Evolutionary conservation across 2,888 invertebrate species (phyloP).

Genomic region (Drosophila gaucha): DNA sequence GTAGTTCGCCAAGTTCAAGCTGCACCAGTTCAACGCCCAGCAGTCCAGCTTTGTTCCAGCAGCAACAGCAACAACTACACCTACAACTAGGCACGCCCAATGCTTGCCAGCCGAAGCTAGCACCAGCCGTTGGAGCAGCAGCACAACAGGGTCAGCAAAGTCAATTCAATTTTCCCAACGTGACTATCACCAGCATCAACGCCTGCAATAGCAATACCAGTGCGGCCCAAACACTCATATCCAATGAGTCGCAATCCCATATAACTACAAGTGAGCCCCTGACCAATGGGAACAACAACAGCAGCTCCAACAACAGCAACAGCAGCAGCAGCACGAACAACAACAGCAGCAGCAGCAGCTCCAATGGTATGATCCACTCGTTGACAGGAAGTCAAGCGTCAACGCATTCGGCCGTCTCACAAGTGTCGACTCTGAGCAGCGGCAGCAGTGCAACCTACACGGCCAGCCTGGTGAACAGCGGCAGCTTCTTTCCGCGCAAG

Average conservation of each 20-base stretch:
- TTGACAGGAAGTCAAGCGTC: constrained; percentile 61
- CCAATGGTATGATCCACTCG: constrained; percentile 52
- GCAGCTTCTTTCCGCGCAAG: constrained; percentile 85
- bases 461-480: constrained; percentile 63
- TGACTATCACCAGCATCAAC: constrained; percentile 79
- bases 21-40: constrained; percentile 98
- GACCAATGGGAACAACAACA: constrained; percentile 56
- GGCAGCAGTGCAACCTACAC: constrained; percentile 57
- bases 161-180: constrained; percentile 85
- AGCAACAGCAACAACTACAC: constrained; percentile 83
- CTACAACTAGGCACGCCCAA: constrained; percentile 72
- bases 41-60: constrained; percentile 91
- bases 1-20: constrained; percentile 97
- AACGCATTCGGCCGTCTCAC: constrained; percentile 52
- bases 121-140: constrained; percentile 16
- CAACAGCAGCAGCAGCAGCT: constrained; percentile 26
- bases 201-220: constrained; percentile 43
- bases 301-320: constrained; percentile 19
- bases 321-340: constrained; percentile 7
- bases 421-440: constrained; percentile 42
- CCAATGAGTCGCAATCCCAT: constrained; percentile 60
- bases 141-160: constrained; percentile 66
- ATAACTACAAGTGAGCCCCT: constrained; percentile 12
- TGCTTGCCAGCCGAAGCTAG: constrained; percentile 73
- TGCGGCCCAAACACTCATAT: constrained; percentile 74